Conservation (phyloP, 2,888 invertebrate species). For the Hypomecis atomaria region DNA sequence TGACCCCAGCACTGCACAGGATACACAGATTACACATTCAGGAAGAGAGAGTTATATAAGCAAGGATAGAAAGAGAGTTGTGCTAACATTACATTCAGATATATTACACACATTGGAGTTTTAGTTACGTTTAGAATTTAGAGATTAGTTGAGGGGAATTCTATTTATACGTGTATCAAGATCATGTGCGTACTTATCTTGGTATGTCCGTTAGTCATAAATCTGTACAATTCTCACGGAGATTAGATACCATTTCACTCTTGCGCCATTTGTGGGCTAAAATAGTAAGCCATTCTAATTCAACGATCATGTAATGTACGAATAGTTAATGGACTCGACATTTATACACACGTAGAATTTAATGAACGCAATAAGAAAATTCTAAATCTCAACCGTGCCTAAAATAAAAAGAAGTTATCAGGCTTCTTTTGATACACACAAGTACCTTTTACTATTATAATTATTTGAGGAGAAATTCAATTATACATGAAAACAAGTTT, state of each 20-base stretch:
- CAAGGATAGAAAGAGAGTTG: no score
- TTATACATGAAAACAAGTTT: neutral
- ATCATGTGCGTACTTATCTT: conserved; percentile 6
- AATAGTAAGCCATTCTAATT: neutral
- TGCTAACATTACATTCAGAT: no score
- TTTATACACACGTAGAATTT: no score
- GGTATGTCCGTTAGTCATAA: conserved; percentile 25
- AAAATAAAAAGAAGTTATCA: no score
- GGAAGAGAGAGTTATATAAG: no score
- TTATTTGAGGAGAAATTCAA: neutral
- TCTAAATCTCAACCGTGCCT: no score
- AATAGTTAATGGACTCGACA: no score
- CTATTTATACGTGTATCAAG: conserved; percentile 3
- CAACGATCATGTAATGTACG: no score
- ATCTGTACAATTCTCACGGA: conserved; percentile 13
- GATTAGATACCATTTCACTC: neutral
- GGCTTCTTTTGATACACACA: neutral
- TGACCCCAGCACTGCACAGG: no score
- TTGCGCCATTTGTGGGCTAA: neutral
- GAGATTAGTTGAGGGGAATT: conserved; percentile 1
- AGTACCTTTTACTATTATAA: no score
- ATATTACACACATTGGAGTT: neutral
- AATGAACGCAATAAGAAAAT: no score
- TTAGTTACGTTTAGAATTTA: neutral
- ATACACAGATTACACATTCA: no score